Evolutionary conservation across 2,113 vertebrate genomes (phyloP), one percentile per base, ranked within the genome.

Genomic region (Erpornis zantholeuca): DNA sequence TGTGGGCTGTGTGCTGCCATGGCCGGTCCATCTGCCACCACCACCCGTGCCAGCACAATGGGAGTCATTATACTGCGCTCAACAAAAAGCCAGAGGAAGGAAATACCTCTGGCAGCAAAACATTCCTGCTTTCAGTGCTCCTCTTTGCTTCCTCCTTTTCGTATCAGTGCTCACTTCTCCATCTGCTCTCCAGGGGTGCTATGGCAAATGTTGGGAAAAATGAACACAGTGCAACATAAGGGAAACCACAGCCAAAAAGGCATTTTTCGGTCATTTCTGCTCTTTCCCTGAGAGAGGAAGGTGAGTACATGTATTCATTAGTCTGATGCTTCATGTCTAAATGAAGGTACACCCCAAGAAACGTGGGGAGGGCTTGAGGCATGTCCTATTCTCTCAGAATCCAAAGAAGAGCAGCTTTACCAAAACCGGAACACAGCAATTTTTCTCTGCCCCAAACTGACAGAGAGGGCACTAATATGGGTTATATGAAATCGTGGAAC

Each of bases 11-110:
- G 60, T 27, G n/a, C 83, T 82, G 81, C 89, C 69, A 45, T 3
- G 61, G 45, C 72, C 31, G 3, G 69, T 59, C 91, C 83, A 79
- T 92, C 91, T 96, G 92, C 91, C 78, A 42, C 65, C 65, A 15
- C 24, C 25, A 3, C 45, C 69, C 10, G 0, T 77, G 82, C 91
- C 70, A 77, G 84, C 27, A 91, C 65, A 76, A 72, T 80, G 86
- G 68, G 33, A 57, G 36, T 18, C 49, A 27, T 72, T 54, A 49
- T 54, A n/a, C 57, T 52, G 47, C 0, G 0, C 42, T 29, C 45
- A 89, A 63, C 68, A 72, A 94, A 83, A 36, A 82, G 44, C 53
- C 17, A 16, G 65, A 92, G 93, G 70, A 92, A 76, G 86, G 71
- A 94, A 95, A 92, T 28, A 69, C 84, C 65, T 53, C 88, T 45